Evolutionary conservation across 1,140 invertebrate species (phyloP).

Genomic region (Eumaeus atala): DNA sequence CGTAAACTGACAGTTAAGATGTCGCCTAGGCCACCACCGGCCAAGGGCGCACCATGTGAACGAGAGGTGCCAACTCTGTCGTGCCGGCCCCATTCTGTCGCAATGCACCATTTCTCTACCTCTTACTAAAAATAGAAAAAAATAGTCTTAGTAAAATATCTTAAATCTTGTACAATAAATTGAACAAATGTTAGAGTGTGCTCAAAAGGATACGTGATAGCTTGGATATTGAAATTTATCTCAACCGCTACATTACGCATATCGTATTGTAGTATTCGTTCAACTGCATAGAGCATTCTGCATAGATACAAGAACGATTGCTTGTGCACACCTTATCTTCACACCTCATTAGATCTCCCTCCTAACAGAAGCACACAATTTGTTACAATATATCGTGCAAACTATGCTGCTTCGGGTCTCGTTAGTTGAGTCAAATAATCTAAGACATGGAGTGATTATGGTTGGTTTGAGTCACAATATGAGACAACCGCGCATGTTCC

Average conservation of each 20-base stretch:
- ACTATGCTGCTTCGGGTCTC: constrained; percentile 53
- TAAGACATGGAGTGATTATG: constrained; percentile 48
- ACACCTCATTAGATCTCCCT: constrained; percentile 71
- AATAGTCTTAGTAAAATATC: no score
- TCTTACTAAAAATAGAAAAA: no score
- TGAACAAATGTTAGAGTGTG: not conserved
- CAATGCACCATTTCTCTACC: no score
- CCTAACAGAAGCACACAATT: constrained; percentile 64
- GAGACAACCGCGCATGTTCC: constrained; percentile 55
- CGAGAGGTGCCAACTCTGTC: no score
- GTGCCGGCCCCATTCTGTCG: no score
- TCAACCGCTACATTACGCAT: constrained; percentile 16
- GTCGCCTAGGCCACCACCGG: no score
- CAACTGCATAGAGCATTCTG: constrained; percentile 41
- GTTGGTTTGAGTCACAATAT: constrained; percentile 40
- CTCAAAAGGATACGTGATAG: not conserved
- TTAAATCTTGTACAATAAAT: no score
- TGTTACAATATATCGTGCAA: constrained; percentile 68
- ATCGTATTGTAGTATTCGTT: constrained; percentile 28
- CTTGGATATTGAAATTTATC: constrained; percentile 18
- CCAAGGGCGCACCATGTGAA: no score
- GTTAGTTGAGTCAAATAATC: constrained; percentile 39
- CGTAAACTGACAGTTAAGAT: no score
- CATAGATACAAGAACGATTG: constrained; percentile 59
- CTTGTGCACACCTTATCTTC: constrained; percentile 68